phyloP scores from a whole-genome alignment of 1,140 invertebrate genomes.

The Nasonia longicornis region DNA sequence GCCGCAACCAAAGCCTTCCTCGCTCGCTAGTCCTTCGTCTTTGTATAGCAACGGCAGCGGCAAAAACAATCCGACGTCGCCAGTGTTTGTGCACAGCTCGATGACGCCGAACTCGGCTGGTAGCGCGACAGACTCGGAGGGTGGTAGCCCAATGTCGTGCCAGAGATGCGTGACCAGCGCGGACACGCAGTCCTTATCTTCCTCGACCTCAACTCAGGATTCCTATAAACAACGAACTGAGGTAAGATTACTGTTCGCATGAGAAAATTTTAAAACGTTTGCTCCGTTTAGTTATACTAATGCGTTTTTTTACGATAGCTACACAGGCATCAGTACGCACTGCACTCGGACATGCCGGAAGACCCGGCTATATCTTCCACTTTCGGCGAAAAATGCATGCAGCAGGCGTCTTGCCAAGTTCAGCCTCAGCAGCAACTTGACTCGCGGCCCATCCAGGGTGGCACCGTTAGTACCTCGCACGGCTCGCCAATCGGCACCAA shows the following conservation, averaged over 20 bases:
- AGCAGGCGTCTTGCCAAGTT: constrained; percentile 57
- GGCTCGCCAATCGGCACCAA: constrained; percentile 74
- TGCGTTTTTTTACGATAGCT: constrained; percentile 48
- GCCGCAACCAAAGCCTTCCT: constrained; percentile 66
- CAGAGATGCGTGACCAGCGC: constrained; percentile 60
- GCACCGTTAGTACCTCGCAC: constrained; percentile 81
- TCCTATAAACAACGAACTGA: constrained; percentile 57
- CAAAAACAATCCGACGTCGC: constrained; percentile 65
- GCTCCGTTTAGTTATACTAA: neutral
- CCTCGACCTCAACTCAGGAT: constrained; percentile 53
- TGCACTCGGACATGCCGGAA: constrained; percentile 71
- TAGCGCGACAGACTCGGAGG: constrained; percentile 58
- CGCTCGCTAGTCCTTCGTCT: constrained; percentile 60
- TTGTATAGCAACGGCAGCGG: constrained; percentile 50
- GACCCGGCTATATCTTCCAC: constrained; percentile 81
- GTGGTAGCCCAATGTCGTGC: constrained; percentile 54
- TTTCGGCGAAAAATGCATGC: constrained; percentile 72
- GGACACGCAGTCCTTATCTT: constrained; percentile 57
- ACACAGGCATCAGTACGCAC: constrained; percentile 59
- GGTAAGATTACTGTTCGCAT: constrained; percentile 7
- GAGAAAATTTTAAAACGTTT: neutral
- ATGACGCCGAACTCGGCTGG: constrained; percentile 62
- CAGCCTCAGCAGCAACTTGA: constrained; percentile 64
- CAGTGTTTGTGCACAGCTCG: constrained; percentile 65
- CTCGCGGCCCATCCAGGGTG: constrained; percentile 79